phyloP scores from a whole-genome alignment of 92 coral and sea anemone genomes.

The Parazoanthus atlanticus region DNA sequence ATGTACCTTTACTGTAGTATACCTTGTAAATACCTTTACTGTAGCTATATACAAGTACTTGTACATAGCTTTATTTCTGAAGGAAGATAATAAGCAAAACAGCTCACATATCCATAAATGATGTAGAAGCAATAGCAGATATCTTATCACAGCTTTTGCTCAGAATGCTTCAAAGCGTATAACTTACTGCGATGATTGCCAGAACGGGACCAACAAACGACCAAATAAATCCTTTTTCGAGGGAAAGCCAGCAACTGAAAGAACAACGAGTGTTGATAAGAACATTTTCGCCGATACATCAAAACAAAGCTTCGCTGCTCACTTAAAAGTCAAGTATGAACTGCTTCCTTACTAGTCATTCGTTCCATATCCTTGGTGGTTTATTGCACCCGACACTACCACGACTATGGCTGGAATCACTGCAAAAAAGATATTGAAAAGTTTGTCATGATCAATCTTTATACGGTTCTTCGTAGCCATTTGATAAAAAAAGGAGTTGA shows the following conservation, averaged over 20 bases:
- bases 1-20: no score
- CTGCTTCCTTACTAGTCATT: constrained; percentile 62
- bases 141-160: no score
- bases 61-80: no score
- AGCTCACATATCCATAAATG: no score
- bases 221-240: constrained; percentile 93
- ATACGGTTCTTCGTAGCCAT: not conserved
- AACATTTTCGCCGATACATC: not conserved
- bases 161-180: not conserved
- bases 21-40: no score
- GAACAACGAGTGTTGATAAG: not conserved
- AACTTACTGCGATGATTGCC: constrained; percentile 84
- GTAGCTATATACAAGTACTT: no score
- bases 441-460: not conserved
- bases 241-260: constrained; percentile 93
- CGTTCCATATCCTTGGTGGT: constrained; percentile 80
- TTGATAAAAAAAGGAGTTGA: no score
- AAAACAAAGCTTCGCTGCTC: not conserved
- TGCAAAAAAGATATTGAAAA: constrained; percentile 10
- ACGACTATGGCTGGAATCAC: constrained; percentile 76
- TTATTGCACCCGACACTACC: constrained; percentile 67
- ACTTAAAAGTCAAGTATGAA: not conserved
- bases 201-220: constrained; percentile 96
- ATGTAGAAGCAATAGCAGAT: no score
- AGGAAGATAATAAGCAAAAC: no score